Evolutionary conservation across 2,113 vertebrate genomes (phyloP).

Genomic region (Nyctibius bracteatus): DNA sequence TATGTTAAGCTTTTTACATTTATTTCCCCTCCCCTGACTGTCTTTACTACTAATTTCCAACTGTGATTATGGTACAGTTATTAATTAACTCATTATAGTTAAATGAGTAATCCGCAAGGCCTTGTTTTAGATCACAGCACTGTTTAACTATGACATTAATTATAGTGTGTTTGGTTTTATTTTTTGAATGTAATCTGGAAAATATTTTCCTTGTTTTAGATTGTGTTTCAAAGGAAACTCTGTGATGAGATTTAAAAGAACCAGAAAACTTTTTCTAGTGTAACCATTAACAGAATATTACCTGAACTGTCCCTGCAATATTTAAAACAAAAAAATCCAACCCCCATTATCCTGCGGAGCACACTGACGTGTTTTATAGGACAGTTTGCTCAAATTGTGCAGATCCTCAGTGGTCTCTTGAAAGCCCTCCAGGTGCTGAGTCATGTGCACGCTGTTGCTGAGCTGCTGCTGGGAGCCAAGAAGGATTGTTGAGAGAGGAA

Average conservation of each 20-base stretch:
- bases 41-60: constrained; percentile 8
- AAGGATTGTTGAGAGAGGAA: background rate
- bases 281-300: background rate
- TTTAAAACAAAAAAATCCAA: background rate
- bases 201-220: background rate
- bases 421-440: constrained; percentile 45
- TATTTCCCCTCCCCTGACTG: background rate
- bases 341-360: background rate
- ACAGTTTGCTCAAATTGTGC: background rate
- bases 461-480: constrained; percentile 20
- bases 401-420: constrained; percentile 4
- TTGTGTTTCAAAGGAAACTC: background rate
- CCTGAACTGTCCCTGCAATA: background rate
- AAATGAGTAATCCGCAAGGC: background rate
- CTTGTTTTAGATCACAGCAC: background rate
- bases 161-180: background rate
- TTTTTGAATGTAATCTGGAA: background rate
- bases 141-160: background rate
- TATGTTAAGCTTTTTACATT: background rate
- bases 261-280: background rate
- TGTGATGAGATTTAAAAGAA: background rate
- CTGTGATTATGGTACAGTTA: background rate
- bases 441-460: background rate
- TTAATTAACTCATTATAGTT: background rate
- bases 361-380: background rate